Conservation (phyloP, 2,888 invertebrate genomes). For the Brachynemurus nebulosus region DNA sequence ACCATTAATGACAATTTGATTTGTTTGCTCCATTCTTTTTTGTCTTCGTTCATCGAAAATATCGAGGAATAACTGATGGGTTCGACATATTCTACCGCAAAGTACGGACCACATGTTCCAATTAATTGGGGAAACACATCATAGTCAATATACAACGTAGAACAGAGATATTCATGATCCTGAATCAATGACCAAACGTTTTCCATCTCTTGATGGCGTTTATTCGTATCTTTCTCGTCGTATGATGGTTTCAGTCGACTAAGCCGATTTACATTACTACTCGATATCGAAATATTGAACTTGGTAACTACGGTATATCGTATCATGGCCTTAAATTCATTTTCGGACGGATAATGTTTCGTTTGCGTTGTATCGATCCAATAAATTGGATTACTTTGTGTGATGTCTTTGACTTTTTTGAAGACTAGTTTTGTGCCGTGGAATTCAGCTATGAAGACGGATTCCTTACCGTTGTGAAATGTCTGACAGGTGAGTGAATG, state of each 20-base stretch:
- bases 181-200: constrained; percentile 48
- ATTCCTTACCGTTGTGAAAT: constrained; percentile 44
- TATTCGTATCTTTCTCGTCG: constrained; percentile 28
- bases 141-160: constrained; percentile 41
- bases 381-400: constrained; percentile 33
- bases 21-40: constrained; percentile 41
- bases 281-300: constrained; percentile 38
- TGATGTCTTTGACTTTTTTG: constrained; percentile 35
- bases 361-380: constrained; percentile 30
- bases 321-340: constrained; percentile 37
- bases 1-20: constrained; percentile 43
- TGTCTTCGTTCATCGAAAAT: constrained; percentile 36
- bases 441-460: constrained; percentile 45
- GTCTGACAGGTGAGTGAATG: constrained; percentile 44
- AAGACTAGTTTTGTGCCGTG: constrained; percentile 42
- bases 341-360: constrained; percentile 37
- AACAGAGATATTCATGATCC: constrained; percentile 51
- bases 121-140: constrained; percentile 49
- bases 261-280: constrained; percentile 35
- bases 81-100: constrained; percentile 47
- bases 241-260: constrained; percentile 34
- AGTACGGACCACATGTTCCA: constrained; percentile 50
- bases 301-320: constrained; percentile 36
- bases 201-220: constrained; percentile 39
- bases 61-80: constrained; percentile 39